Evolutionary conservation across 2,113 vertebrate genomes (phyloP).

Genomic region (Raja brachyura): DNA sequence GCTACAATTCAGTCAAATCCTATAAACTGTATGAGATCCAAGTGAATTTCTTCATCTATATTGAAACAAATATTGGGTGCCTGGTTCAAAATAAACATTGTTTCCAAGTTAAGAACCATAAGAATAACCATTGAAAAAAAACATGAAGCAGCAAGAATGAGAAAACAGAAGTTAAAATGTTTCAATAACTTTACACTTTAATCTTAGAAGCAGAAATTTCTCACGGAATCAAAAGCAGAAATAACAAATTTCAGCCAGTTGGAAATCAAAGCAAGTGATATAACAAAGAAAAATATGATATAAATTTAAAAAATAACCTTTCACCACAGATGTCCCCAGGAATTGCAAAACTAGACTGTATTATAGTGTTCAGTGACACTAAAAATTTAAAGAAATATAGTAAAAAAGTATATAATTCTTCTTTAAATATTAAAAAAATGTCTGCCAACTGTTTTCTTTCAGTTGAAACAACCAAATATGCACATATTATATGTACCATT

Average conservation of each 20-base stretch:
- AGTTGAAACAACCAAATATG: not conserved
- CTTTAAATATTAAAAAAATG: constrained; percentile 27
- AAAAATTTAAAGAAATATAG: constrained; percentile 20
- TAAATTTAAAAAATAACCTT: constrained; percentile 25
- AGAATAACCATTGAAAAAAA: not conserved
- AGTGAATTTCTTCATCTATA: not conserved
- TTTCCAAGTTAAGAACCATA: not conserved
- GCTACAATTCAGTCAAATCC: not conserved
- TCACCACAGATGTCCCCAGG: not conserved
- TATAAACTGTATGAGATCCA: not conserved
- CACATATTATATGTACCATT: constrained; percentile 29
- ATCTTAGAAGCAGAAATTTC: not conserved
- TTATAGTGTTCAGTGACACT: not conserved
- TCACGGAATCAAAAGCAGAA: constrained; percentile 8
- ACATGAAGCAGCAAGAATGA: not conserved
- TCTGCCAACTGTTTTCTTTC: not conserved
- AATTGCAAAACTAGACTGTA: constrained; percentile 1
- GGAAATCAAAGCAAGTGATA: not conserved
- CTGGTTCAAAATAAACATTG: not conserved
- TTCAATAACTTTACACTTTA: not conserved
- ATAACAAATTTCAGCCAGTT: not conserved
- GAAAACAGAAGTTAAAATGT: not conserved
- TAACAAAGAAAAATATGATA: constrained; percentile 23
- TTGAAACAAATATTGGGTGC: not conserved
- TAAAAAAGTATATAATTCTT: constrained; percentile 34